Percentiles rank a stretch among this genome's conserved stretches.
Conservation (phyloP, 1,140 invertebrate genomes). For the Heliconius congener region DNA sequence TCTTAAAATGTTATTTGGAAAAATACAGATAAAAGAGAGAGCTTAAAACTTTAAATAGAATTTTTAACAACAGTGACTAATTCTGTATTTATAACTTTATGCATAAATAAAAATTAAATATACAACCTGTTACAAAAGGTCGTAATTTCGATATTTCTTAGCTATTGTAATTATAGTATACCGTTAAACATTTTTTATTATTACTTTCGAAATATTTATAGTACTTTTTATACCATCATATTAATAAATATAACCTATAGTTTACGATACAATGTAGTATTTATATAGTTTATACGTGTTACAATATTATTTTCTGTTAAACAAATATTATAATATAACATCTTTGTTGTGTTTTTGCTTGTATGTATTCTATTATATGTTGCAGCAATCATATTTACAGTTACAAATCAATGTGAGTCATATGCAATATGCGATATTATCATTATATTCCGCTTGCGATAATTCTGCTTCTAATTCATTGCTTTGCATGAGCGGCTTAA, state of each 20-base stretch:
- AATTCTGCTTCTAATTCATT: slow-evolving; percentile 20
- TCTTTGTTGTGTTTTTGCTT: no score
- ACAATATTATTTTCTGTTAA: no score
- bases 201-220: no score
- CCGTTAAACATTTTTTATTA: no score
- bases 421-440: slow-evolving; percentile 28
- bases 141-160: background rate
- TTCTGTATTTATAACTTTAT: background rate
- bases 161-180: no score
- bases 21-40: background rate
- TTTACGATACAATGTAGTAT: background rate
- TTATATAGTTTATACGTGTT: background rate
- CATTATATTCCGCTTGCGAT: slow-evolving; percentile 20
- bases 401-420: slow-evolving; percentile 30
- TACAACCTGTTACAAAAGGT: background rate
- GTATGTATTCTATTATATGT: background rate
- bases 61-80: background rate
- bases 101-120: background rate
- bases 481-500: background rate
- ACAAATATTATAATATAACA: background rate
- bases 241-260: background rate
- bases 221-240: no score
- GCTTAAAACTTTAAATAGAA: no score
- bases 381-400: background rate
- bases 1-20: background rate